A percentile compares a stretch with the other conserved stretches of the same genome.
These are phyloP conservation scores for Apistogramma diplotaenia DNA, from an alignment of 2,113 vertebrate genomes.

Conservation along the genomic window DNA sequence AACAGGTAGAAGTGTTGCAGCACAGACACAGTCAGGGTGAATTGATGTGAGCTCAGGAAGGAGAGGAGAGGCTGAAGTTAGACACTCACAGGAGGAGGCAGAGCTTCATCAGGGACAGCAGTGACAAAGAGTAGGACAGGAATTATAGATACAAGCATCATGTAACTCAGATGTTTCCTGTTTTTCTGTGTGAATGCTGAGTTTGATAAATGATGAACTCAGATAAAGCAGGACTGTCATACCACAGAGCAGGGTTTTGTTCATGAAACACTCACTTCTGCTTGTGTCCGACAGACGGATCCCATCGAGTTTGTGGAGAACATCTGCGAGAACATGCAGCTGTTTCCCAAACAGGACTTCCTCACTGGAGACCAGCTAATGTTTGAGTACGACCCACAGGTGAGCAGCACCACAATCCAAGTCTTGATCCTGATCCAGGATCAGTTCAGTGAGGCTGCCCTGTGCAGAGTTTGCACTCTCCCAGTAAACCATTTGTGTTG, in stretches of 20 bases:
- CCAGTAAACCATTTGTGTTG: neutral
- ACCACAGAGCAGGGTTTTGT: neutral
- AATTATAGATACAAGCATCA: neutral
- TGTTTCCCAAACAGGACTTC: constrained; percentile 89
- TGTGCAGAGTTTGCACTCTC: neutral
- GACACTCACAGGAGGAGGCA: neutral
- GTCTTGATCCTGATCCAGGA: neutral
- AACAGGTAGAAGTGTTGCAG: constrained; percentile 81
- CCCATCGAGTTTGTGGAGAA: constrained; percentile 93
- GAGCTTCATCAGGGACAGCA: neutral
- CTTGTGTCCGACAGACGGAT: constrained; percentile 80
- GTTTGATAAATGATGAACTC: neutral
- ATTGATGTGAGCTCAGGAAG: neutral
- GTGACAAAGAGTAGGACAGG: neutral
- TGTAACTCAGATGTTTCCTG: neutral
- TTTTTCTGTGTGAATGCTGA: neutral
- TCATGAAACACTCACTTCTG: neutral
- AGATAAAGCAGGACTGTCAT: too few species aligned
- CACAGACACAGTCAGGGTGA: neutral
- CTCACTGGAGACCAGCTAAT: constrained; percentile 94
- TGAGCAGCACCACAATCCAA: neutral
- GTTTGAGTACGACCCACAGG: constrained; percentile 80
- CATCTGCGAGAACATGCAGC: constrained; percentile 97
- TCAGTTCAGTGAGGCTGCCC: neutral
- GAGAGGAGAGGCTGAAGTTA: neutral